Evolutionary conservation across 2,797 vertebrate genomes (phyloP).

Genomic region (Pseudocheirus occidentalis): DNA sequence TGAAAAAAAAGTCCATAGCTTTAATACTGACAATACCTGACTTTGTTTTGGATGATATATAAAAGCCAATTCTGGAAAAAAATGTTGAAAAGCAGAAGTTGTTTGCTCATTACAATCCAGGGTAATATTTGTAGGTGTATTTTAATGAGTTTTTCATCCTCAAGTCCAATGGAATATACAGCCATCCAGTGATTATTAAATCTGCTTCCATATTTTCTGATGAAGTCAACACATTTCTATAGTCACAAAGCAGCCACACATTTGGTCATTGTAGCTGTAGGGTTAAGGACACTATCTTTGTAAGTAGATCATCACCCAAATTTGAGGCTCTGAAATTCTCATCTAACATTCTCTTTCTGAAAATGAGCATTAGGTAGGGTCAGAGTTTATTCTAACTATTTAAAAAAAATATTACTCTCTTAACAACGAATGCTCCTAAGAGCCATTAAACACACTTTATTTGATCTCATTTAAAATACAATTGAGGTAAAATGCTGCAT

Average conservation of each 20-base stretch:
- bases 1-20: constrained; percentile 41
- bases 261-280: background rate
- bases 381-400: background rate
- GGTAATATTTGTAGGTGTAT: background rate
- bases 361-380: background rate
- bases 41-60: constrained; percentile 21
- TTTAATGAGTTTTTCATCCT: background rate
- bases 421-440: background rate
- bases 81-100: background rate
- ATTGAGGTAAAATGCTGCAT: background rate
- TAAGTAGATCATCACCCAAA: background rate
- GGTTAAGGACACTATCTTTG: background rate
- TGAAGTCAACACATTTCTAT: background rate
- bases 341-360: background rate
- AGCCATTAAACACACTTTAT: background rate
- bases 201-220: background rate
- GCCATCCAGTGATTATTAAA: constrained; percentile 4
- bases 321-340: background rate
- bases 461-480: constrained; percentile 4
- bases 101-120: background rate
- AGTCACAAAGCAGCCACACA: background rate
- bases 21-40: constrained; percentile 42
- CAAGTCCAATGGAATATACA: constrained; percentile 18
- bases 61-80: constrained; percentile 1
- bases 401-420: background rate